Conservation (phyloP, 1,140 invertebrate species). For the Aplysia californica region DNA sequence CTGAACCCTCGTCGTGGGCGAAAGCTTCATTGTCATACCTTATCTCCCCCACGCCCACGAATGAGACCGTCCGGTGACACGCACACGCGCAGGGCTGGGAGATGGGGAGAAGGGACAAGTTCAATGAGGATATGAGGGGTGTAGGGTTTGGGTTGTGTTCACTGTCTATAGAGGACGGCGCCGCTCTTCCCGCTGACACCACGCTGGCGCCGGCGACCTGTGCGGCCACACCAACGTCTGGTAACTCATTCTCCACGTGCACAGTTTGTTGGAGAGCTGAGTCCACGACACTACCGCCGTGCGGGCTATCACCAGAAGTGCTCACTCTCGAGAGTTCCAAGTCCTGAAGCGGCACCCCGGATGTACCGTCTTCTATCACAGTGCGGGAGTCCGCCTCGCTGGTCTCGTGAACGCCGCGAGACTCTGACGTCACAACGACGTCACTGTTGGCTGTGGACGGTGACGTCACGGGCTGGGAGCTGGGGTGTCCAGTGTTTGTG, state of each 20-base stretch:
- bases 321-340: too few species aligned
- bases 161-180: neutral
- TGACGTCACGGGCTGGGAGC: neutral
- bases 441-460: neutral
- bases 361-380: too few species aligned
- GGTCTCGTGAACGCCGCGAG: neutral
- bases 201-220: neutral
- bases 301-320: too few species aligned
- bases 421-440: neutral
- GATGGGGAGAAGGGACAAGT: neutral
- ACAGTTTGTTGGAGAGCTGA: neutral
- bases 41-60: neutral
- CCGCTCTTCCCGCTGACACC: neutral
- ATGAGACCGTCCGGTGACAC: constrained; percentile 23
- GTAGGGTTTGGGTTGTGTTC: neutral
- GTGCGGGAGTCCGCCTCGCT: neutral
- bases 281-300: neutral
- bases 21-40: constrained; percentile 39
- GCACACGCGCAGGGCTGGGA: constrained; percentile 19
- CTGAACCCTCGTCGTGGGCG: constrained; percentile 12
- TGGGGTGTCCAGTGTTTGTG: neutral
- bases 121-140: neutral
- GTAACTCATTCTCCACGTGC: neutral
- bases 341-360: too few species aligned
- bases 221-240: neutral